Evolutionary conservation across 92 coral and sea anemone species (phyloP).

Genomic region (Bergia puertoricense): DNA sequence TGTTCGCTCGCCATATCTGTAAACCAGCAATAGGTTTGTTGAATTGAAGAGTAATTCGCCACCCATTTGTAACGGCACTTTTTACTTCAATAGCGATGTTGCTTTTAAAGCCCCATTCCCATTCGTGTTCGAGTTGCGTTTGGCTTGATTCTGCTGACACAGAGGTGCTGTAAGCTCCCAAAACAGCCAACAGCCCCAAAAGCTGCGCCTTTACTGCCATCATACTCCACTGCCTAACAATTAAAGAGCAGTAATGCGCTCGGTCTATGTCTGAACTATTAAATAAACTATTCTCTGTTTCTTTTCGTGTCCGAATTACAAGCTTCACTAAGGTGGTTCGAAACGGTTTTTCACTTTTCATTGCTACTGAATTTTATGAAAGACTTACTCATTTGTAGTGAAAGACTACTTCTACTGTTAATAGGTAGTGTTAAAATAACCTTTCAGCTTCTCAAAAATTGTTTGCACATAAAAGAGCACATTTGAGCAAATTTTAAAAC

Average conservation of each 20-base stretch:
- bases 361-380: too few species aligned
- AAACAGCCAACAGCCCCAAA: not conserved
- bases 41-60: conserved; percentile 60
- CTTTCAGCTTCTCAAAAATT: too few species aligned
- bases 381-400: too few species aligned
- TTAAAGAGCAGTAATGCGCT: not conserved
- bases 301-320: too few species aligned
- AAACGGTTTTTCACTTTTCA: too few species aligned
- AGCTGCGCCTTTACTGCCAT: not conserved
- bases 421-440: too few species aligned
- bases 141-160: conserved; percentile 20
- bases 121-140: conserved; percentile 14
- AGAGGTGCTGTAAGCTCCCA: not conserved
- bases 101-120: conserved; percentile 59
- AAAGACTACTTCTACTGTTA: too few species aligned
- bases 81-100: conserved; percentile 31
- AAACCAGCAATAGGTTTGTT: conserved; percentile 47
- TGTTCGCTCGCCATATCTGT: conserved; percentile 50
- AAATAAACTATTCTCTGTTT: too few species aligned
- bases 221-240: not conserved
- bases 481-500: too few species aligned
- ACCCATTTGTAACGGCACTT: conserved; percentile 54
- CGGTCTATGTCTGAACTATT: too few species aligned
- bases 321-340: too few species aligned
- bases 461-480: too few species aligned